Percentiles rank a stretch among this genome's conserved stretches.
Conservation (phyloP, 2,113 vertebrate genomes). For the Chaenogobius annularis region DNA sequence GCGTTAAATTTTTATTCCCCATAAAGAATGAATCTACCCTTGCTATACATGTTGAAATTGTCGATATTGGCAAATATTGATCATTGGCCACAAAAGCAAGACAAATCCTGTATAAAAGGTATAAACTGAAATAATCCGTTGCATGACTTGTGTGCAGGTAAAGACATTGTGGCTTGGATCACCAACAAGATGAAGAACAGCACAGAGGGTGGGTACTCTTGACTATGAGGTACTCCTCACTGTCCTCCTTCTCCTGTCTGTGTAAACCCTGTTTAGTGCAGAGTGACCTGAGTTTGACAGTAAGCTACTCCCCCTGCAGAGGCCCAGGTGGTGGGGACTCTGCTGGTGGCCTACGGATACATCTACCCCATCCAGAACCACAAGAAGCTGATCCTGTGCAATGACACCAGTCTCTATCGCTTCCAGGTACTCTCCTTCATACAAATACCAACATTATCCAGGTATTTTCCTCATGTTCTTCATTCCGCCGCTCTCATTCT, state of each 20-base stretch:
- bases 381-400: constrained; percentile 85
- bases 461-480: too few species aligned
- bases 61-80: too few species aligned
- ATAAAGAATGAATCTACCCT: too few species aligned
- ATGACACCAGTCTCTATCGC: constrained; percentile 84
- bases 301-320: constrained; percentile 69
- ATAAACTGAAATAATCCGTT: too few species aligned
- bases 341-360: constrained; percentile 90
- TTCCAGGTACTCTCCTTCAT: constrained; percentile 83
- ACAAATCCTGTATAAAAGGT: too few species aligned
- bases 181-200: constrained; percentile 66
- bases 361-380: constrained; percentile 94
- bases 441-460: background rate
- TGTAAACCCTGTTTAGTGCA: too few species aligned
- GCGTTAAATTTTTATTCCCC: too few species aligned
- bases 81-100: too few species aligned
- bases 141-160: constrained; percentile 52
- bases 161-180: constrained; percentile 73
- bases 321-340: constrained; percentile 84
- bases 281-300: background rate
- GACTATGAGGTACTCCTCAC: background rate
- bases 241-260: too few species aligned
- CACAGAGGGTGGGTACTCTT: constrained; percentile 56
- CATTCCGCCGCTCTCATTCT: too few species aligned
- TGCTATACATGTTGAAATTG: too few species aligned